Evolutionary conservation across 1,140 invertebrate species (phyloP).

Genomic region (Drosophila ambigua): DNA sequence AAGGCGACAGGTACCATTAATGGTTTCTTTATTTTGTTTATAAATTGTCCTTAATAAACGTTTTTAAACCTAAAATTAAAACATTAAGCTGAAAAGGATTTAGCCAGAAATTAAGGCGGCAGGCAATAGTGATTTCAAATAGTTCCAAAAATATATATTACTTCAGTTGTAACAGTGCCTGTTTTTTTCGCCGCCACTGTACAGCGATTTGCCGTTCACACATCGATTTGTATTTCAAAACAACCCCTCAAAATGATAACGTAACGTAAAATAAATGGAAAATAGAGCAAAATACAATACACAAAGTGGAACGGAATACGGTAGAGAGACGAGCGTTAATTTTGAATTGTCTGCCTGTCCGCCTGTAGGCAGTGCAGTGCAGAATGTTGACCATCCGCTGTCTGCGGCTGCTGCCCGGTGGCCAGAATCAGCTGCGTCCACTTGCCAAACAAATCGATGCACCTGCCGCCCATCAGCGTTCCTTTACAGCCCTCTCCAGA

Average conservation of each 20-base stretch:
- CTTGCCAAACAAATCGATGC: no score
- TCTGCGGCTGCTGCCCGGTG: not conserved
- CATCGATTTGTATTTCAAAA: not conserved
- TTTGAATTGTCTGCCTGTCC: not conserved
- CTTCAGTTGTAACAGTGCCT: no score
- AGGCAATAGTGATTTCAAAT: no score
- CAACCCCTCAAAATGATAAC: not conserved
- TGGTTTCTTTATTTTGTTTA: no score
- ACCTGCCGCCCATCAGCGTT: not conserved
- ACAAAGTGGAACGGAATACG: not conserved
- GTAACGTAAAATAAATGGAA: not conserved
- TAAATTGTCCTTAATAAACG: no score
- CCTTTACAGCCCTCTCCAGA: slow-evolving; percentile 15
- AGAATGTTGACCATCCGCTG: slow-evolving; percentile 28
- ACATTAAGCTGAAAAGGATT: no score
- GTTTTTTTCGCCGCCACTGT: no score
- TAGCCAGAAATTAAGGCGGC: no score
- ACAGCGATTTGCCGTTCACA: not conserved
- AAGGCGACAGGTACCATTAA: no score
- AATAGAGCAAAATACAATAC: not conserved
- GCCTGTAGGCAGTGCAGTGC: slow-evolving; percentile 1
- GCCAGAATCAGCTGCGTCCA: not conserved
- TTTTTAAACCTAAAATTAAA: no score
- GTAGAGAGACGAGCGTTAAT: not conserved
- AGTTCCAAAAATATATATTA: no score